Conservation (phyloP, 2,797 vertebrate genomes). For the Thunnus albacares region DNA sequence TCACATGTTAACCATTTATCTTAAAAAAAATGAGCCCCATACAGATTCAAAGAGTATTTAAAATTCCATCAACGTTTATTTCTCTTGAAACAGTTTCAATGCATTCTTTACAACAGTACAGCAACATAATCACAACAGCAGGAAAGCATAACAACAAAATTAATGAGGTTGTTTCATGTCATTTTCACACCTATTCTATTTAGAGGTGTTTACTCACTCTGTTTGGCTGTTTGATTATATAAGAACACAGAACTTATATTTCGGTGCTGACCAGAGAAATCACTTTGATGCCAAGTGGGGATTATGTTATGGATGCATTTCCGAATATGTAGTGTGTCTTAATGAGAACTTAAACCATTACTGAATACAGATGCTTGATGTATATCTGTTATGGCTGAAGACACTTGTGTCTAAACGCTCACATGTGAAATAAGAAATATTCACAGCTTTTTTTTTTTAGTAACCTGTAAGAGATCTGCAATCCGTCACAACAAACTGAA, state of each 20-base stretch:
- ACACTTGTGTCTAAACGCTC: background rate
- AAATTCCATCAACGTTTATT: background rate
- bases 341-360: background rate
- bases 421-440: background rate
- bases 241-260: background rate
- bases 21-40: background rate
- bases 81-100: conserved; percentile 5
- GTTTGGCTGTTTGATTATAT: background rate
- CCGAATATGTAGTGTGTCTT: background rate
- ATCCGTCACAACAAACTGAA: conserved; percentile 8
- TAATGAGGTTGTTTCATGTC: background rate
- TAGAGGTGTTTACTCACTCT: background rate
- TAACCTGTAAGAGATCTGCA: background rate
- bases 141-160: conserved; percentile 20
- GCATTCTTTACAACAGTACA: background rate
- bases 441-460: background rate
- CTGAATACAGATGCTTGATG: background rate
- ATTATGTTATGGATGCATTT: conserved; percentile 1
- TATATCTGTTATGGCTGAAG: background rate
- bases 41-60: conserved; percentile 3
- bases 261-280: background rate
- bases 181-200: background rate
- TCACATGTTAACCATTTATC: background rate
- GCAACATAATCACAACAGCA: conserved; percentile 9
- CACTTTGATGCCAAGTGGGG: background rate